phyloP scores from a whole-genome alignment of 1,140 invertebrate species.

The Lycorma delicatula region DNA sequence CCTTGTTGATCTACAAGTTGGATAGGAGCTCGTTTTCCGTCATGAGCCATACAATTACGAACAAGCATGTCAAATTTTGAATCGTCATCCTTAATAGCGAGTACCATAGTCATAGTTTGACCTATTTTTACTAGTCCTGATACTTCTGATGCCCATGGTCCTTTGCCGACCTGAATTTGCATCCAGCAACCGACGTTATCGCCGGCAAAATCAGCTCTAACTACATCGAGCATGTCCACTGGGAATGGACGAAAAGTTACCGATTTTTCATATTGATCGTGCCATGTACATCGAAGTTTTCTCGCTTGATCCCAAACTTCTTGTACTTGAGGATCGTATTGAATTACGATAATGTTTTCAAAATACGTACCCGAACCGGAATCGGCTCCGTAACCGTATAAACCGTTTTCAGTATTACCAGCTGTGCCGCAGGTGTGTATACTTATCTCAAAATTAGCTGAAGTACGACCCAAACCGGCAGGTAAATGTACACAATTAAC shows the following conservation, averaged over 20 bases:
- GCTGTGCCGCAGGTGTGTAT: conserved; percentile 85
- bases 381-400: conserved; percentile 72
- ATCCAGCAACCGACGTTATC: conserved; percentile 95
- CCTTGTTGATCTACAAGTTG: conserved; percentile 88
- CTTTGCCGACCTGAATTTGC: conserved; percentile 90
- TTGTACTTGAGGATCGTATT: conserved; percentile 91
- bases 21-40: conserved; percentile 89
- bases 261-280: conserved; percentile 91
- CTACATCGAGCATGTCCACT: conserved; percentile 91
- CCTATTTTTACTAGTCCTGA: conserved; percentile 91
- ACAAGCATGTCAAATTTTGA: conserved; percentile 95
- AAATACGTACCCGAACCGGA: conserved; percentile 86
- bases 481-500: conserved; percentile 85
- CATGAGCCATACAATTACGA: conserved; percentile 87
- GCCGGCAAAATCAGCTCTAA: conserved; percentile 85
- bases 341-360: conserved; percentile 89
- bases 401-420: conserved; percentile 80
- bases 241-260: conserved; percentile 91
- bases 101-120: conserved; percentile 94
- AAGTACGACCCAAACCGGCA: conserved; percentile 72
- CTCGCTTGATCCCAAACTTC: conserved; percentile 94
- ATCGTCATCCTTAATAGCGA: conserved; percentile 92
- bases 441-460: conserved; percentile 83
- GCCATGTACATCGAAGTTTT: conserved; percentile 88
- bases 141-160: conserved; percentile 91